Base-by-base conservation (phyloP, 2,888 invertebrate genomes). In the Tenthredo notha region DNA sequence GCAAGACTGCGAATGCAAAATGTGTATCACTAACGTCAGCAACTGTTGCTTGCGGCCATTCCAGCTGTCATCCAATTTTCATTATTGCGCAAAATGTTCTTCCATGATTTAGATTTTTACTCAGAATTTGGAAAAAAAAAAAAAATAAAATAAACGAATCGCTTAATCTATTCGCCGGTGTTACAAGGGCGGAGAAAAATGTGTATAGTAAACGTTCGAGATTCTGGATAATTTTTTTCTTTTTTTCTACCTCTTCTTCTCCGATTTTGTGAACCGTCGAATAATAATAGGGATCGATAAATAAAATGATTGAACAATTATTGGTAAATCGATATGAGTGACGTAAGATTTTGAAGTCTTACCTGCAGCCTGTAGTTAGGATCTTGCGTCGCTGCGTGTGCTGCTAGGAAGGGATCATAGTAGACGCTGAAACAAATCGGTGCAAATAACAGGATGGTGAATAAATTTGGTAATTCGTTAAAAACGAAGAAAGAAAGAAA, bases 361-460 rank as follows among this genome's bases (percentile, higher is more conserved):
- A 98, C 98, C 97, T 98, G 98, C 92, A 98, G 95, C 95, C 98
- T 97, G 95, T 98, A 97, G 95, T 97, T 97, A 89, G 97, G 97
- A 95, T 98, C 98, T 91, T 97, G 97, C 90, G 95, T 95, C 85
- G 95, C 95, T 88, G 97, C 97, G 90, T 96, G 96, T 88, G 98
- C 97, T 89, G 98, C 98, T 95, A 98, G 95, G 96, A 98, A 98
- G 92, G 98, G 98, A 95, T 98, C 98, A 95, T 98, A 98, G 95
- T 98, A 98, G 90, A 98, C 97, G 94, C 98, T 97, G 95, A 94
- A 96, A 95, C 93, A 93, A 88, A 90, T 85, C 84, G 85, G 54
- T 65, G 87, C 88, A 21, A 37, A 75, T 47, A 83, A 74, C 74
- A 33, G 70, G 65, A 82, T 82, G 87, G 65, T 40, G n/a, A 74